phyloP scores from a whole-genome alignment of 2,797 vertebrate genomes.

The Pteronotus mesoamericanus region DNA sequence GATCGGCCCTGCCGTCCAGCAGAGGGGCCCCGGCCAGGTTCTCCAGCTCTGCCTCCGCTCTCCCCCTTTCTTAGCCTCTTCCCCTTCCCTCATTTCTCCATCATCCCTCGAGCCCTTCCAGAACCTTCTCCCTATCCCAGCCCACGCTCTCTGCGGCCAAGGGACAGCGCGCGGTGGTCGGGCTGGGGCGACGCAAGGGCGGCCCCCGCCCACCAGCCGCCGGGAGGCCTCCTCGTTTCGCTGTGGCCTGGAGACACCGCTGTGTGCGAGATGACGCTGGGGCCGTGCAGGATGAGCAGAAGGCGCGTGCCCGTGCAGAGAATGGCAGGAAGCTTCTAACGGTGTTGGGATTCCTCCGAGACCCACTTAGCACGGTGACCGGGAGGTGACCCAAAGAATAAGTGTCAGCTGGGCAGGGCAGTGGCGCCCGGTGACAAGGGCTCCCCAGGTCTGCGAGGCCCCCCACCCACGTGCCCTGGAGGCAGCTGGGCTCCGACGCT shows the following conservation, averaged over 20 bases:
- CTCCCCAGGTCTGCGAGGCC: accelerated
- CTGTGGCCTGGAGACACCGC: accelerated
- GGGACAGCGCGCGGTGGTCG: too few relatives aligned
- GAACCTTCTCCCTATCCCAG: background rate
- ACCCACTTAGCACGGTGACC: background rate
- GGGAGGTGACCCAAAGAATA: background rate
- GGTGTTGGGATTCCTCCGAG: background rate
- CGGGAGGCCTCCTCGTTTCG: background rate
- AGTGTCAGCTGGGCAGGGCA: background rate
- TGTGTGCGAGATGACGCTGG: accelerated
- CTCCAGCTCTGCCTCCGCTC: background rate
- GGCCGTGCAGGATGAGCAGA: background rate
- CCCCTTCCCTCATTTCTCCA: background rate
- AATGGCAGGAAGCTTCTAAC: slow-evolving; percentile 35
- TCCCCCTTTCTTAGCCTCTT: background rate
- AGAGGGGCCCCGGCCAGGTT: background rate
- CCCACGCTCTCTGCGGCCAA: background rate
- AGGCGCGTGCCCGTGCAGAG: background rate
- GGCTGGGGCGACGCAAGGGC: background rate
- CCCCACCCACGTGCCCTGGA: accelerated
- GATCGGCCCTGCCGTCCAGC: background rate
- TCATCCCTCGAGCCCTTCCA: background rate
- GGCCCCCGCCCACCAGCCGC: background rate
- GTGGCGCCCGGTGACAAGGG: accelerated
- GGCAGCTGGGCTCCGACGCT: accelerated